Evolutionary conservation across 2,797 vertebrate species (phyloP).

Genomic region (Pantherophis vulpinus): DNA sequence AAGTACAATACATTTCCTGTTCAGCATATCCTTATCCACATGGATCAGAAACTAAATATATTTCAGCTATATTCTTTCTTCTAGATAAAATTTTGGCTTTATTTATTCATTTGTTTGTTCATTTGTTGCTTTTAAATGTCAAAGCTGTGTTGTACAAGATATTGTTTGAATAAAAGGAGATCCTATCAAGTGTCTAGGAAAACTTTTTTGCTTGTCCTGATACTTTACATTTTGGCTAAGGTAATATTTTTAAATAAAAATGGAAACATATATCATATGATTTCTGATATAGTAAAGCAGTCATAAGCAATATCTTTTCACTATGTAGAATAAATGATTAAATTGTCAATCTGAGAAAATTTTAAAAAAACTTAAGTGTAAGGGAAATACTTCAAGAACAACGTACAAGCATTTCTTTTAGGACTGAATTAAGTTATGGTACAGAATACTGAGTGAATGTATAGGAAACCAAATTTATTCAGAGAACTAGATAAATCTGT

Average conservation of each 20-base stretch:
- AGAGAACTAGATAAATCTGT: conserved; percentile 3
- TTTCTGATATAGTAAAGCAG: background rate
- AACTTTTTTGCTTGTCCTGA: background rate
- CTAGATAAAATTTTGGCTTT: background rate
- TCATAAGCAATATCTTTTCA: background rate
- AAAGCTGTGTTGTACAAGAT: background rate
- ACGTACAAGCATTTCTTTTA: background rate
- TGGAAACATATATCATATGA: background rate
- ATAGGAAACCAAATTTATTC: conserved; percentile 4
- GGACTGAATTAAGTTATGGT: background rate
- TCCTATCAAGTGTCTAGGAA: background rate
- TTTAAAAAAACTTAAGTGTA: accelerated
- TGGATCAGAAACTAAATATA: background rate
- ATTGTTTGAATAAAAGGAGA: background rate
- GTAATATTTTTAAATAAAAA: background rate
- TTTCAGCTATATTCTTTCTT: background rate
- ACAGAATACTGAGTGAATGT: background rate
- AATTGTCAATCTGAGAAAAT: background rate
- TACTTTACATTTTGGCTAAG: conserved; percentile 13
- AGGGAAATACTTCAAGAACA: background rate
- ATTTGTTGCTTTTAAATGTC: accelerated
- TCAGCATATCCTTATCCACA: conserved; percentile 1
- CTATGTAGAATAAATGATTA: background rate
- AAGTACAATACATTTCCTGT: background rate
- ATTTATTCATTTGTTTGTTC: background rate